Conservation (phyloP, 2,113 vertebrate species). For the Passerina amoena region DNA sequence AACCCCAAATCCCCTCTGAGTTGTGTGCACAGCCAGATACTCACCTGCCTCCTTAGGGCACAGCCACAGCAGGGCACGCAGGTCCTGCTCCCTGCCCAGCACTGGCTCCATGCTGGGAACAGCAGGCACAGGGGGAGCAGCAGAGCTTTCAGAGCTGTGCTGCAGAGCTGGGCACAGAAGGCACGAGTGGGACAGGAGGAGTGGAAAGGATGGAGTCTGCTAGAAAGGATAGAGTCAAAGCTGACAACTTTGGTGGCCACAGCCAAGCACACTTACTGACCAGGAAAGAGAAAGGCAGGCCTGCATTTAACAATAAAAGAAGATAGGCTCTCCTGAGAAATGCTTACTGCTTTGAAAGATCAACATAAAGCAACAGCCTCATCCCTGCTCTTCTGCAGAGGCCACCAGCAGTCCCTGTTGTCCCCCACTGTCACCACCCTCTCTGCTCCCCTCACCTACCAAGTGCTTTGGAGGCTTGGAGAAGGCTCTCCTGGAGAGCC, state of each 20-base stretch:
- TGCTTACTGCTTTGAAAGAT: neutral
- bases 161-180: neutral
- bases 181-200: fast-evolving
- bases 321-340: conserved; percentile 2
- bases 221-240: neutral
- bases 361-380: neutral
- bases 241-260: neutral
- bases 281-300: neutral
- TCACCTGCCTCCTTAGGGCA: neutral
- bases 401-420: neutral
- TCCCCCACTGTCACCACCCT: neutral
- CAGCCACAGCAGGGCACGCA: fast-evolving
- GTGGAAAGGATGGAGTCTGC: neutral
- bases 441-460: neutral
- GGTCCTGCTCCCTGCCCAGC: neutral
- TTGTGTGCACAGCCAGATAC: neutral
- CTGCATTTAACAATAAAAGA: neutral
- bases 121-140: neutral
- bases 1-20: neutral
- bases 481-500: neutral
- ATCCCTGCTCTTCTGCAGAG: neutral
- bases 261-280: neutral
- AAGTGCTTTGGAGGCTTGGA: neutral
- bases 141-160: fast-evolving
- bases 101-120: fast-evolving